phyloP scores from a whole-genome alignment of 2,113 vertebrate genomes.

The Nanorana parkeri region DNA sequence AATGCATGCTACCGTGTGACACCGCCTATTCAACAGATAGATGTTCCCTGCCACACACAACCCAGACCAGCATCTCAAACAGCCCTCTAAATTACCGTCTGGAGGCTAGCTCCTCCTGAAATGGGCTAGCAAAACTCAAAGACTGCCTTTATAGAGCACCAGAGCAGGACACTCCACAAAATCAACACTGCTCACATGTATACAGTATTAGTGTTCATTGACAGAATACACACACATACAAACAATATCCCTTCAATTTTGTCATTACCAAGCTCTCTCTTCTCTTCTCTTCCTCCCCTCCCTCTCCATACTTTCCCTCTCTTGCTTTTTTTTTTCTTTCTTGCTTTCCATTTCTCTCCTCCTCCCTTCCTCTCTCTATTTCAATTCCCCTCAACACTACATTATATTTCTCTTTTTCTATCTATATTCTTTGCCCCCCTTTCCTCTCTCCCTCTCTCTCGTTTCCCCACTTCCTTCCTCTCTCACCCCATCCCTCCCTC shows the following conservation, averaged over 20 bases:
- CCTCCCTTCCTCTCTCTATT: not conserved
- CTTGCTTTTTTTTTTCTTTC: not conserved
- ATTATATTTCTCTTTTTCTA: not conserved
- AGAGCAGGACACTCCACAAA: too few species aligned
- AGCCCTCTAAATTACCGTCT: constrained; percentile 78
- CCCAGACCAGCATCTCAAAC: constrained; percentile 79
- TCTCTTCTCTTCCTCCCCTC: not conserved
- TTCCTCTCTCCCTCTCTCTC: not conserved
- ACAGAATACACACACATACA: not conserved
- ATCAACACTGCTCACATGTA: too few species aligned
- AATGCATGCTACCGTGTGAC: constrained; percentile 92
- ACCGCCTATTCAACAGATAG: constrained; percentile 91
- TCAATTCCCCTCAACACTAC: not conserved
- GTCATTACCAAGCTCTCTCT: not conserved
- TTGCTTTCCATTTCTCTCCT: not conserved
- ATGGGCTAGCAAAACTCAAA: constrained; percentile 60
- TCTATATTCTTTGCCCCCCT: constrained; percentile 4
- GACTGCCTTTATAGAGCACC: too few species aligned
- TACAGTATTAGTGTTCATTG: too few species aligned
- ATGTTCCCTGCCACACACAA: constrained; percentile 87
- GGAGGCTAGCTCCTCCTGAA: constrained; percentile 74
- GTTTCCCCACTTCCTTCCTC: not conserved
- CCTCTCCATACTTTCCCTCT: not conserved
- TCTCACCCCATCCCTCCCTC: not conserved
- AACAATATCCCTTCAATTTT: not conserved